These are phyloP conservation scores for Centroberyx gerrardi DNA, from an alignment of 2,797 vertebrate genomes.

Conservation along the genomic window DNA sequence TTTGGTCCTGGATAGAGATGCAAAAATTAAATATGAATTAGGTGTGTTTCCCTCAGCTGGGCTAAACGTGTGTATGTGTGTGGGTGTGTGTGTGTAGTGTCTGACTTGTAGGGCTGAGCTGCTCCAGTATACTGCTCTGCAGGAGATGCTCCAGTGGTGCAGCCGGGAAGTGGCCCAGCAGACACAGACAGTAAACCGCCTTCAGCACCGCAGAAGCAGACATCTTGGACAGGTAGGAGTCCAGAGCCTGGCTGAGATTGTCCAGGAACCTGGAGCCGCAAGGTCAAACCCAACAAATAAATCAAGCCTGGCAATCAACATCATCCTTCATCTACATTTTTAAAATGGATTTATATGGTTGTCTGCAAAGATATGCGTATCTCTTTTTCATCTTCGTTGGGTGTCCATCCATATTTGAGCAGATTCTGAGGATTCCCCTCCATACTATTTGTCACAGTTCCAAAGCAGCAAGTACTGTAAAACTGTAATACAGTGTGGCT, in stretches of 20 bases:
- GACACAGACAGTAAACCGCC: conserved; percentile 82
- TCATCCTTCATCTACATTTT: too few relatives aligned
- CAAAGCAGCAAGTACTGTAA: too few relatives aligned
- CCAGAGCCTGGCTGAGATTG: conserved; percentile 79
- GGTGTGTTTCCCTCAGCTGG: too few relatives aligned
- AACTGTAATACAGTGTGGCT: too few relatives aligned
- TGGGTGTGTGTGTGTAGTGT: not conserved
- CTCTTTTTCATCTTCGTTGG: too few relatives aligned
- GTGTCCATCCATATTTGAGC: too few relatives aligned
- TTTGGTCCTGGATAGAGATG: conserved; percentile 69
- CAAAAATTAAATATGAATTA: not conserved
- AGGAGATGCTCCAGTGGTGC: conserved; percentile 87
- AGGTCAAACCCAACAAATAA: not conserved
- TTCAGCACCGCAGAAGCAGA: conserved; percentile 81
- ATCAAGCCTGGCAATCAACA: not conserved
- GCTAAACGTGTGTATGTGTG: not conserved
- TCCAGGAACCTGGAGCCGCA: conserved; percentile 88
- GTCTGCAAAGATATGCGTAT: not conserved
- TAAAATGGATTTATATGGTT: too few relatives aligned
- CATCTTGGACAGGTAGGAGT: conserved; percentile 85
- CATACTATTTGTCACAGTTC: too few relatives aligned
- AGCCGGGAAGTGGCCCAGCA: conserved; percentile 88
- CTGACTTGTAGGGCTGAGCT: conserved; percentile 81
- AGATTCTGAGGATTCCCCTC: too few relatives aligned
- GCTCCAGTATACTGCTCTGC: conserved; percentile 71